Conservation (phyloP, 2,797 vertebrate species). For the Gastrophryne carolinensis region DNA sequence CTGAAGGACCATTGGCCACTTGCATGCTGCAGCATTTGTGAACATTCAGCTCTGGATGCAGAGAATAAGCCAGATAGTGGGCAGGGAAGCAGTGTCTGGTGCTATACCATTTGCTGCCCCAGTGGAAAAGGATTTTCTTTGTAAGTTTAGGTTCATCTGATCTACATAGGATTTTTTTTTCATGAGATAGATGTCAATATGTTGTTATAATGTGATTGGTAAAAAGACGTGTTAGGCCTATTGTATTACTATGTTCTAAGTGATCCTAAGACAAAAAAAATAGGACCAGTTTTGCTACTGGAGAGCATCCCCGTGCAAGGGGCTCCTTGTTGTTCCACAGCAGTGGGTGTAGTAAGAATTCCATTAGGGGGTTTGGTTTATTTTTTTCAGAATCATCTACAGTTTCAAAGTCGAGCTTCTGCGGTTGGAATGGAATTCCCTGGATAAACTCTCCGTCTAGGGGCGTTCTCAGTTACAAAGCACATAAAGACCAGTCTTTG, state of each 20-base stretch:
- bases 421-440: slow-evolving; percentile 43
- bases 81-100: too few species aligned
- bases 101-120: too few species aligned
- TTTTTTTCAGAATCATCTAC: slow-evolving; percentile 39
- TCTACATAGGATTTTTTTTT: not conserved
- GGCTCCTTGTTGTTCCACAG: slow-evolving; percentile 34
- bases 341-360: slow-evolving; percentile 43
- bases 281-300: not conserved
- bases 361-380: slow-evolving; percentile 39
- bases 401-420: slow-evolving; percentile 37
- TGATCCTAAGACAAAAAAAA: not conserved
- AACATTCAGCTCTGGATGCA: too few species aligned
- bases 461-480: slow-evolving; percentile 35
- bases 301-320: not conserved
- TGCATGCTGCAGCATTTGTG: too few species aligned
- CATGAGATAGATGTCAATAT: too few species aligned
- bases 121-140: too few species aligned
- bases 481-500: slow-evolving; percentile 26
- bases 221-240: too few species aligned
- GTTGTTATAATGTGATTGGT: too few species aligned
- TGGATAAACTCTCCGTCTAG: slow-evolving; percentile 39
- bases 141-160: too few species aligned
- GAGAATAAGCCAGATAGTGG: too few species aligned
- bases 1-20: too few species aligned
- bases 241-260: not conserved